Percentiles rank a stretch among this genome's conserved stretches.
Conservation (phyloP, 2,888 invertebrate genomes). For the Parnassius smintheus region DNA sequence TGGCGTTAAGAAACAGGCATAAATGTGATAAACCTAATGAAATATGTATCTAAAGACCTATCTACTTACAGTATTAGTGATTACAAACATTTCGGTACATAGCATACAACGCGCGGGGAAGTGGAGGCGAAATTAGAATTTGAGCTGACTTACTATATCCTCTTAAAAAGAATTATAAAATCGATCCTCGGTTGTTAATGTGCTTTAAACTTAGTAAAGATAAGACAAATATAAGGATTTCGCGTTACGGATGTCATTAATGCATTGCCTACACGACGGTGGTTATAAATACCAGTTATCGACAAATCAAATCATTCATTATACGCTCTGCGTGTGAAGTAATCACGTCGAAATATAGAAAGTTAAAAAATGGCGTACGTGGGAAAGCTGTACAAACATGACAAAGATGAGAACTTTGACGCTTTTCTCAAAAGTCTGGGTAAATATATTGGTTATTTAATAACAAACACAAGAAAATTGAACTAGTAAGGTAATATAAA, state of each 20-base stretch:
- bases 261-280: neutral
- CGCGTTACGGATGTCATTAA: neutral
- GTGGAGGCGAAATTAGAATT: no score
- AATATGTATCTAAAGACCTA: no score
- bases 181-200: neutral
- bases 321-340: neutral
- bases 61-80: no score
- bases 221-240: neutral
- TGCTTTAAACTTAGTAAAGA: neutral
- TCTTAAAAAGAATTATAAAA: no score
- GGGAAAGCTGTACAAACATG: conserved; percentile 2
- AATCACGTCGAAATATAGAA: neutral
- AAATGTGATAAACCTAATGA: no score
- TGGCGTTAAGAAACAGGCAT: no score
- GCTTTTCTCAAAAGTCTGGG: conserved; percentile 2
- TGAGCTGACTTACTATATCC: no score
- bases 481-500: no score
- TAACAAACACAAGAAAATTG: no score
- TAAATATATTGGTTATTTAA: neutral
- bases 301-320: neutral
- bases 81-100: no score
- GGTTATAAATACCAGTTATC: neutral
- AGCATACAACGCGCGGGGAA: no score
- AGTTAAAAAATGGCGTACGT: neutral
- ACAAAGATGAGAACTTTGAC: conserved; percentile 2